These are phyloP conservation scores for Euura saliciscinereae DNA, from an alignment of 1,140 invertebrate genomes.

Conservation along the genomic window DNA sequence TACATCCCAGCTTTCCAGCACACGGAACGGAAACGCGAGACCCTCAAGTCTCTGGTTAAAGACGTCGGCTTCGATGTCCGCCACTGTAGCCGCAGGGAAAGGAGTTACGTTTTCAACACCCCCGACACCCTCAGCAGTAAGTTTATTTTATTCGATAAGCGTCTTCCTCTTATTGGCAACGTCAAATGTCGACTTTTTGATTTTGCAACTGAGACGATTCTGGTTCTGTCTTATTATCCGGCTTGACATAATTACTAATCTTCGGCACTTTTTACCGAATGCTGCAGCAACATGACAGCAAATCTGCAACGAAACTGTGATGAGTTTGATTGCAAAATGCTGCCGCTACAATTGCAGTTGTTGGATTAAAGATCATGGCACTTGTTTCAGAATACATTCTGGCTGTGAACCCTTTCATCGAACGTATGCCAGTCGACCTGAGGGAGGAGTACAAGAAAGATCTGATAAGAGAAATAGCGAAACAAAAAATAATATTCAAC, in stretches of 20 bases:
- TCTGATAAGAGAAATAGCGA: constrained; percentile 48
- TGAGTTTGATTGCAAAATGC: too few relatives aligned
- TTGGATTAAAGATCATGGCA: neutral
- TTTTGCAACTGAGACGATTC: constrained; percentile 12
- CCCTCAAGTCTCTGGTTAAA: constrained; percentile 66
- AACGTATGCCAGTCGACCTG: constrained; percentile 66
- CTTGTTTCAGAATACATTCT: constrained; percentile 67
- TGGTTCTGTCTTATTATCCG: neutral
- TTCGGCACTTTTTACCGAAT: too few relatives aligned
- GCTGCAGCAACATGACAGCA: too few relatives aligned
- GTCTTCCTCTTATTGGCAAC: constrained; percentile 35
- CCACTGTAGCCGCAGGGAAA: constrained; percentile 68
- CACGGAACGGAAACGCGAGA: constrained; percentile 52
- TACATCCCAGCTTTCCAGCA: constrained; percentile 72
- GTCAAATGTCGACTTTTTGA: constrained; percentile 5
- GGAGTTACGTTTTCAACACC: constrained; percentile 69
- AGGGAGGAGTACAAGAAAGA: constrained; percentile 67
- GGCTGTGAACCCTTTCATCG: constrained; percentile 79
- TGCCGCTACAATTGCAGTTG: too few relatives aligned
- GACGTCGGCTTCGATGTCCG: constrained; percentile 71
- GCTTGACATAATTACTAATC: too few relatives aligned
- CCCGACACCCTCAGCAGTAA: constrained; percentile 48
- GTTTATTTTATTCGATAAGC: constrained; percentile 58
- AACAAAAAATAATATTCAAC: constrained; percentile 41
- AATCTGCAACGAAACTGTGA: too few relatives aligned